Percentiles rank a stretch among this genome's conserved stretches.
Conservation (phyloP, 2,113 vertebrate species). For the Euleptes europaea region DNA sequence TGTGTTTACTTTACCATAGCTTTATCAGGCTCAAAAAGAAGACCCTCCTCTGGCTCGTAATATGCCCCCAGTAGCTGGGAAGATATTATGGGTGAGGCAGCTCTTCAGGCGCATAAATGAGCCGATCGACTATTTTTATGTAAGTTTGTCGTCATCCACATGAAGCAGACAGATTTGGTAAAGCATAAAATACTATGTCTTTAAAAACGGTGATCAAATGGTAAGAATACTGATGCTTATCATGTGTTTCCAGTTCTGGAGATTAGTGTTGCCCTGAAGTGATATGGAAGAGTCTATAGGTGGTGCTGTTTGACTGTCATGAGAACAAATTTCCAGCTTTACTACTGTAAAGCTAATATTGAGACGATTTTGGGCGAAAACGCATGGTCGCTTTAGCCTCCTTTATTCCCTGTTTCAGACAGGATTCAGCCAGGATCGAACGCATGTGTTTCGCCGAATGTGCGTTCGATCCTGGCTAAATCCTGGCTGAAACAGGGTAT, state of each 20-base stretch:
- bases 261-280: neutral
- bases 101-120: constrained; percentile 82
- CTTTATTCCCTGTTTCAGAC: no score
- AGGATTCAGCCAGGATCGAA: no score
- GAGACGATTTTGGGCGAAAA: no score
- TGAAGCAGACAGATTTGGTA: neutral
- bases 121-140: constrained; percentile 82
- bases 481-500: no score
- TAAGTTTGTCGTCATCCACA: constrained; percentile 56
- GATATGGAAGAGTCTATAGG: constrained; percentile 7
- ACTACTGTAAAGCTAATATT: neutral
- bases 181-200: neutral
- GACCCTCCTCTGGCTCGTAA: constrained; percentile 80
- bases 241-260: neutral
- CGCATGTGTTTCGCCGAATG: no score
- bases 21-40: constrained; percentile 75
- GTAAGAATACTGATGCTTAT: neutral
- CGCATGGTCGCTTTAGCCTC: no score
- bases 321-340: neutral
- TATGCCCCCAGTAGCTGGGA: constrained; percentile 83
- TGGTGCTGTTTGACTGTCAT: constrained; percentile 11
- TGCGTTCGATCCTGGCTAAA: no score
- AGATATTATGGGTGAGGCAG: constrained; percentile 82
- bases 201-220: neutral
- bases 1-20: constrained; percentile 56